Evolutionary conservation across 2,888 invertebrate genomes (phyloP).

Genomic region (Marasmarcha lunaedactyla): DNA sequence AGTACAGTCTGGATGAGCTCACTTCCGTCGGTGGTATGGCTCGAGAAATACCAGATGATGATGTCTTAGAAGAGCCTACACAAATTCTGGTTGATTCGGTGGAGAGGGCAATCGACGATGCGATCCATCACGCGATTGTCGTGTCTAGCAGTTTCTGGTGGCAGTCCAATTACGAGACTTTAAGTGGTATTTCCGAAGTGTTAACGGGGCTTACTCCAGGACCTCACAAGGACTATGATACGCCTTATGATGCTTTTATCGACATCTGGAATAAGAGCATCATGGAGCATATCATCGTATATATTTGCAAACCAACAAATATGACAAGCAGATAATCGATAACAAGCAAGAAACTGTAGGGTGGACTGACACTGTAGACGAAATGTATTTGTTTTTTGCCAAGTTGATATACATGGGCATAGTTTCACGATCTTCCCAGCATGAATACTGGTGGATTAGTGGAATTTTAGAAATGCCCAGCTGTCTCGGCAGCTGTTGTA

Average conservation of each 20-base stretch:
- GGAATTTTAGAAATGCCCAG: too few species aligned
- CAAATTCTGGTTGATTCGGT: conserved; percentile 7
- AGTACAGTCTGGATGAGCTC: conserved; percentile 9
- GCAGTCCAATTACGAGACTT: conserved; percentile 13
- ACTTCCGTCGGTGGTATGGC: conserved; percentile 3
- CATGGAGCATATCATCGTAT: conserved; percentile 16
- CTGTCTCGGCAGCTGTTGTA: too few species aligned
- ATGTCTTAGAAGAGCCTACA: conserved; percentile 13
- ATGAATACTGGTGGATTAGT: too few species aligned
- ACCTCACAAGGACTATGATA: conserved; percentile 12
- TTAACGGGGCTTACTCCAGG: conserved; percentile 17
- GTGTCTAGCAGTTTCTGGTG: conserved; percentile 8
- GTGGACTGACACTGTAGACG: conserved; percentile 16
- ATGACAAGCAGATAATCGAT: conserved; percentile 16
- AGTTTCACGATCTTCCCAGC: too few species aligned
- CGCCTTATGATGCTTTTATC: conserved; percentile 16
- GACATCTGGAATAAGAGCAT: conserved; percentile 15
- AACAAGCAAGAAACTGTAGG: conserved; percentile 3
- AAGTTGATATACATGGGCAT: too few species aligned
- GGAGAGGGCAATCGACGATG: conserved; percentile 16
- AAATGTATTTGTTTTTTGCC: too few species aligned
- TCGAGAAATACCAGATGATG: conserved; percentile 13
- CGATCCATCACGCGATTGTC: conserved; percentile 9
- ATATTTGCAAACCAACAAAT: conserved; percentile 18
- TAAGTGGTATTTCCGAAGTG: conserved; percentile 13